These are phyloP conservation scores for Camponotus vicinus DNA, from an alignment of 1,140 invertebrate genomes.

Conservation along the genomic window DNA sequence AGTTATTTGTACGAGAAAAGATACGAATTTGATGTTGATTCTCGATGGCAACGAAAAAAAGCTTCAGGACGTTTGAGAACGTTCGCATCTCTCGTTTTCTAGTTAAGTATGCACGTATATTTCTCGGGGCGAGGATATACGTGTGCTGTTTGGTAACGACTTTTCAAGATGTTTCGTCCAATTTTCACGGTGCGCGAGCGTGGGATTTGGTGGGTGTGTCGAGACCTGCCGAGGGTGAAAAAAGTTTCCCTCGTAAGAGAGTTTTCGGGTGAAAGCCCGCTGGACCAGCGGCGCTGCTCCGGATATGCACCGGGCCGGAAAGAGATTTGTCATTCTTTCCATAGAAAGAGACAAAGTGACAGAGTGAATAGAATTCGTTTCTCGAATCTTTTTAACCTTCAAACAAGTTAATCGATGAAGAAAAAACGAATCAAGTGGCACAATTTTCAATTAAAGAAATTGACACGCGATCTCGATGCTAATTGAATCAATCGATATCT, in stretches of 20 bases:
- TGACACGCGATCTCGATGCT: neutral
- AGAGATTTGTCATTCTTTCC: slow-evolving; percentile 7
- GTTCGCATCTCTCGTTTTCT: neutral
- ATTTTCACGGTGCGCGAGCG: slow-evolving; percentile 56
- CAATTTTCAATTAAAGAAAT: neutral
- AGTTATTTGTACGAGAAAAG: neutral
- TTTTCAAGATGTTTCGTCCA: slow-evolving; percentile 10
- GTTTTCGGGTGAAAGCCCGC: neutral
- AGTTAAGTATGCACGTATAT: slow-evolving; percentile 12
- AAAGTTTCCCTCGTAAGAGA: slow-evolving; percentile 61
- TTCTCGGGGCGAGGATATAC: neutral
- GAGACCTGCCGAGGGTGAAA: slow-evolving; percentile 24
- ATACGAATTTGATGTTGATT: neutral
- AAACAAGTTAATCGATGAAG: neutral
- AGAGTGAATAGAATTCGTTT: neutral
- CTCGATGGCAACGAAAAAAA: neutral
- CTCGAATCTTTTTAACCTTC: neutral
- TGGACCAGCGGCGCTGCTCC: slow-evolving; percentile 12
- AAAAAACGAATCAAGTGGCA: neutral
- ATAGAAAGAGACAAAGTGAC: slow-evolving; percentile 28
- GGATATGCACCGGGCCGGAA: slow-evolving; percentile 71
- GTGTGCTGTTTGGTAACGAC: slow-evolving; percentile 5
- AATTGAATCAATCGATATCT: neutral
- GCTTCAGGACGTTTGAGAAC: neutral
- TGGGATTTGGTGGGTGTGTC: slow-evolving; percentile 67